Conservation (phyloP, 2,113 vertebrate genomes). For the Cairina moschata region DNA sequence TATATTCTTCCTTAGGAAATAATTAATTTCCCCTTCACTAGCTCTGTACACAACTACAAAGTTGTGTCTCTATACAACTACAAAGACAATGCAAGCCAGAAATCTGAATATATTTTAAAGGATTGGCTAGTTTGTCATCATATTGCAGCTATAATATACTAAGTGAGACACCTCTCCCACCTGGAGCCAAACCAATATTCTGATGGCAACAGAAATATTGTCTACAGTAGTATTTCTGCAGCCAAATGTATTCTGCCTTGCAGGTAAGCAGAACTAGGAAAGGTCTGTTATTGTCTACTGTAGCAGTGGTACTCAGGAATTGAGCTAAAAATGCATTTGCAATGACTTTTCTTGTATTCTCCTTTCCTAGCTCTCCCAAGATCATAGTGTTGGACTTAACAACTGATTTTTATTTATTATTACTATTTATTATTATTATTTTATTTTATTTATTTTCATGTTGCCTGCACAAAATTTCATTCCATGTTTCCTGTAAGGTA, state of each 20-base stretch:
- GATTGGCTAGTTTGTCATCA: background rate
- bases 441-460: background rate
- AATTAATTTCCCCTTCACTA: background rate
- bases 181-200: background rate
- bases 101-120: background rate
- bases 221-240: background rate
- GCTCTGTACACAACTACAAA: background rate
- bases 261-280: background rate
- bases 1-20: background rate
- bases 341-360: background rate
- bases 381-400: background rate
- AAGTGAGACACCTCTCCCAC: background rate
- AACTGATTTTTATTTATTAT: background rate
- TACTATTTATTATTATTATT: background rate
- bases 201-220: background rate
- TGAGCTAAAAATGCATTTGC: background rate
- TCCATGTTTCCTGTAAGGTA: background rate
- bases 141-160: accelerated
- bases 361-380: background rate
- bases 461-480: background rate
- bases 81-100: background rate
- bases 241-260: background rate
- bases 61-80: background rate
- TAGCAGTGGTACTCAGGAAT: background rate
- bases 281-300: background rate